Evolutionary conservation across 2,888 invertebrate genomes (phyloP), one percentile per base, ranked within the genome.

Genomic region (Halictus quadricinctus): DNA sequence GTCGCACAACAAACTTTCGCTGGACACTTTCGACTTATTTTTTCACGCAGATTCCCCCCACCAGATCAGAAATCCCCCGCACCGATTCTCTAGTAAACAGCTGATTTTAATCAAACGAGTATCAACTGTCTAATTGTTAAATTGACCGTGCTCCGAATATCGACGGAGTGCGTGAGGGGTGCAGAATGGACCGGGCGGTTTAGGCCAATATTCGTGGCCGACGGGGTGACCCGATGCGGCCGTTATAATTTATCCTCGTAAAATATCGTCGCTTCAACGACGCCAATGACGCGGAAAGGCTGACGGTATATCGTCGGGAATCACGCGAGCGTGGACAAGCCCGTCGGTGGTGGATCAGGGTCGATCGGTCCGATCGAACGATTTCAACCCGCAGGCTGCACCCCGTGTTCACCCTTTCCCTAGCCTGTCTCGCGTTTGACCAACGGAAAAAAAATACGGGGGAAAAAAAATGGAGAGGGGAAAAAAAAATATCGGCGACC

Each of bases 161-260:
- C 29, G 1, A 15, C 7, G 15, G 29, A 25, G 60, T 25, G 60
- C 25, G 64, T 15, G 64, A 5, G 15, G 54, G 7, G 54, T 3
- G 21, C 58, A 21, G 64, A 15, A 29, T 29, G 64, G 25, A 72
- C 25, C 29, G 46, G 50, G 18, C 48, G 76, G 76, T 64, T 72
- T n/a, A 77, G 58, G n/a, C 79, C 66, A 81, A 79, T 79, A 79
- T 79, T 86, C 75, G 73, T 75, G 86, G 84, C 12, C 29, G 89
- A 83, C 85, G 81, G 88, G 36, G 36, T 88, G 82, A 88, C 88
- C 70, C 88, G 88, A 89, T 88, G 89, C 89, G 85, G 84, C 88
- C 80, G 88, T 89, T 88, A 91, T 93, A 93, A 93, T 93, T 93
- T 93, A 93, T 93, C 89, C 91, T 82, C 79, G 89, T 91, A 90